A percentile compares a stretch with the other conserved stretches of the same genome.
Conservation (phyloP, 2,797 vertebrate genomes). For the Brachyalestes nurse region DNA sequence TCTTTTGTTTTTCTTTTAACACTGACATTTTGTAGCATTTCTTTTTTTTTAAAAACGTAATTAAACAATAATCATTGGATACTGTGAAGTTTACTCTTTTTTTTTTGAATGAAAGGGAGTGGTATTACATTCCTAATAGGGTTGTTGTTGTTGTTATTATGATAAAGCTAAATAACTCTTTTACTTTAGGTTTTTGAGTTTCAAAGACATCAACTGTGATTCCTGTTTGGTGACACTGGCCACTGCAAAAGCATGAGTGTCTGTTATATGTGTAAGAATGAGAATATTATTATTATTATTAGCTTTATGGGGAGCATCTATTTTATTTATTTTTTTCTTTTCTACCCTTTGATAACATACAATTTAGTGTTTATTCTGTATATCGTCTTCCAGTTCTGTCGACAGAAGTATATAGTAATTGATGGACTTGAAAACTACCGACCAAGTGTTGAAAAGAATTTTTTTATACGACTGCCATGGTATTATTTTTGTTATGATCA, state of each 20-base stretch:
- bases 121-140: constrained; percentile 23
- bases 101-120: constrained; percentile 61
- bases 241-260: constrained; percentile 77
- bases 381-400: constrained; percentile 83
- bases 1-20: constrained; percentile 50
- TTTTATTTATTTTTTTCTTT: constrained; percentile 65
- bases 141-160: constrained; percentile 82
- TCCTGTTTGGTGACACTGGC: constrained; percentile 72
- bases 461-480: constrained; percentile 71
- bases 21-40: constrained; percentile 49
- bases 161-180: constrained; percentile 74
- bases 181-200: constrained; percentile 68
- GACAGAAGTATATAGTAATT: constrained; percentile 73
- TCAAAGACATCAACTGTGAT: constrained; percentile 80
- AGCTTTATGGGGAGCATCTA: constrained; percentile 50
- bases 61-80: constrained; percentile 79
- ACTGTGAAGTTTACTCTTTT: constrained; percentile 66
- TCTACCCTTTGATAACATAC: constrained; percentile 69
- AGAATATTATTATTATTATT: constrained; percentile 61
- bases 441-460: constrained; percentile 68
- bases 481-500: constrained; percentile 79
- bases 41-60: constrained; percentile 75
- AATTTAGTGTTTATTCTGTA: constrained; percentile 79
- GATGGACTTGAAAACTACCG: constrained; percentile 67
- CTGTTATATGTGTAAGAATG: constrained; percentile 71